These are phyloP conservation scores for Oophaga pumilio DNA, from an alignment of 2,113 vertebrate genomes.

Conservation along the genomic window DNA sequence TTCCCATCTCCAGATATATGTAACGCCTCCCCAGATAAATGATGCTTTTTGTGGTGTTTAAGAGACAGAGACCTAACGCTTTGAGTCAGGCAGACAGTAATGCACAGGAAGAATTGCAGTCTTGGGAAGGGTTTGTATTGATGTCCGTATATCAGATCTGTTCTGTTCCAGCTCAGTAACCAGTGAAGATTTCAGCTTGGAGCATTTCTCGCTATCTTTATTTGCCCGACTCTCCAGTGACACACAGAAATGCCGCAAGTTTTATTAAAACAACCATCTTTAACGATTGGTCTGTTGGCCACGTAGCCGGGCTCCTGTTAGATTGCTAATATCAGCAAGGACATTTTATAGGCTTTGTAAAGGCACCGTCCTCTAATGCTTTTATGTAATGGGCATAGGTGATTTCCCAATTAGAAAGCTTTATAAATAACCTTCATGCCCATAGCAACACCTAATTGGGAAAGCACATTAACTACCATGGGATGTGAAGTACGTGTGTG, in stretches of 20 bases:
- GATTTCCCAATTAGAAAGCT: constrained; percentile 32
- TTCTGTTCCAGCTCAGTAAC: constrained; percentile 39
- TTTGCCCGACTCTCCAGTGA: constrained; percentile 26
- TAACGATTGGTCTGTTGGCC: neutral
- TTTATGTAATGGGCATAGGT: neutral
- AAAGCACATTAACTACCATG: constrained; percentile 13
- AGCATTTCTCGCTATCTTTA: constrained; percentile 13
- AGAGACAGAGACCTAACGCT: constrained; percentile 13
- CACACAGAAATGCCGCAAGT: constrained; percentile 6
- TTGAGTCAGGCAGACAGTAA: neutral
- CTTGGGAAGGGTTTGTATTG: constrained; percentile 24
- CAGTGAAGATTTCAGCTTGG: neutral
- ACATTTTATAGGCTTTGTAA: constrained; percentile 2
- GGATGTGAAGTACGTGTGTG: neutral
- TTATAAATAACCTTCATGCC: constrained; percentile 6
- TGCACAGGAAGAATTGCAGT: constrained; percentile 19
- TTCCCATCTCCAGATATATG: constrained; percentile 2
- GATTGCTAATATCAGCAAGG: neutral
- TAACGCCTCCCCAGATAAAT: constrained; percentile 16
- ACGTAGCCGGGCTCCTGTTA: neutral
- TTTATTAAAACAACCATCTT: neutral
- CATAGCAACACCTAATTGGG: constrained; percentile 20
- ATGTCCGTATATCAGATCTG: constrained; percentile 45
- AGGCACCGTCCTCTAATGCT: neutral
- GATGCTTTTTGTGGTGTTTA: constrained; percentile 14